Conservation (phyloP, 2,797 vertebrate species). For the Rallus crepitans region DNA sequence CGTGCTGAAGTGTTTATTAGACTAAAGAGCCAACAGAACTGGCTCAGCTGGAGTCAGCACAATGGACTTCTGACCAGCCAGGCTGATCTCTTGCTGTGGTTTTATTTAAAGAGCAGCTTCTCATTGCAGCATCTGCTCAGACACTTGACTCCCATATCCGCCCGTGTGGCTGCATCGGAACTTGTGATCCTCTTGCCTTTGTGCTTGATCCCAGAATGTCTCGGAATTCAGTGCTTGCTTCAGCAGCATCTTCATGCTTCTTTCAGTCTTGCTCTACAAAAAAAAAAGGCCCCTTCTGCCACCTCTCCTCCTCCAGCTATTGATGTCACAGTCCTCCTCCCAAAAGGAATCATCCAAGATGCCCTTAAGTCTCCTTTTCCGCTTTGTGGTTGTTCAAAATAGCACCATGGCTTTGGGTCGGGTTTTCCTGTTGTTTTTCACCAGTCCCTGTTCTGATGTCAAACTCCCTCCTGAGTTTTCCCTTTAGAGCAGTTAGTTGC, state of each 20-base stretch:
- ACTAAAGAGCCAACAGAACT: background rate
- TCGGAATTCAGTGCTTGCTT: background rate
- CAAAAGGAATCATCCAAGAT: background rate
- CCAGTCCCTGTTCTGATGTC: background rate
- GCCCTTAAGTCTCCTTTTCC: background rate
- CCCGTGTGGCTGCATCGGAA: background rate
- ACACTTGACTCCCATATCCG: background rate
- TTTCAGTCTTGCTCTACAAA: background rate
- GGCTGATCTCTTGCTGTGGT: background rate
- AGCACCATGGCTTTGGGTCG: background rate
- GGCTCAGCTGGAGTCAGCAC: background rate
- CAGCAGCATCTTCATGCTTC: background rate
- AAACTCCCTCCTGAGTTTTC: background rate
- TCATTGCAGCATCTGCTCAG: accelerated
- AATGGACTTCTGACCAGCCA: background rate
- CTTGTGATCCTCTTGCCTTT: background rate
- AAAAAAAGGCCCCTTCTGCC: background rate
- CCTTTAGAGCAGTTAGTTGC: background rate
- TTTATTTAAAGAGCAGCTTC: background rate
- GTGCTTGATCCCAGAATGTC: background rate
- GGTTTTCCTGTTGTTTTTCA: background rate
- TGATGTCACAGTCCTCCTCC: background rate
- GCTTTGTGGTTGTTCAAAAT: background rate
- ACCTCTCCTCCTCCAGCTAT: background rate
- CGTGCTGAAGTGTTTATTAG: background rate